These are phyloP conservation scores for Chlorops oryzae DNA, from an alignment of 1,140 invertebrate species.

Conservation along the genomic window DNA sequence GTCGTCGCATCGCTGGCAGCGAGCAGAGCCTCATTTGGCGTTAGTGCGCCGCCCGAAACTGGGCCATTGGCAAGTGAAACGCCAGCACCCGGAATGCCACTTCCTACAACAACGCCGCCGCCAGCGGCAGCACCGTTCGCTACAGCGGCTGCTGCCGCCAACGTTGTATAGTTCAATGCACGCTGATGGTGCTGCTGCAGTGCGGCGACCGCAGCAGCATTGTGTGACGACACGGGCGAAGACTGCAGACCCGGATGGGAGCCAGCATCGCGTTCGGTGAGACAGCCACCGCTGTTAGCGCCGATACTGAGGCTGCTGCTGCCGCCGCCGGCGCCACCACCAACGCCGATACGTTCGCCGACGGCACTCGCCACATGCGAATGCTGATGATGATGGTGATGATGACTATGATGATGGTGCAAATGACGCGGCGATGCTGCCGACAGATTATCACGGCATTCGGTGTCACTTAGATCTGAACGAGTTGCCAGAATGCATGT, in stretches of 20 bases:
- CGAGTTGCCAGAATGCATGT: constrained; percentile 48
- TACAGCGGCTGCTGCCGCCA: constrained; percentile 53
- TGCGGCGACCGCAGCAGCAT: constrained; percentile 24
- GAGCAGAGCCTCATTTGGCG: constrained; percentile 33
- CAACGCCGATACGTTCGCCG: constrained; percentile 15
- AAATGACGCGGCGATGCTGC: constrained; percentile 28
- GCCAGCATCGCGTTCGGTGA: constrained; percentile 10
- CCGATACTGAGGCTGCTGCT: background rate
- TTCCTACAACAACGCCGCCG: constrained; percentile 45
- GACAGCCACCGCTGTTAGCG: background rate
- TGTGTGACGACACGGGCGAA: constrained; percentile 53
- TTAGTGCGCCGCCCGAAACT: constrained; percentile 21
- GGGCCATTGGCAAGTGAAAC: background rate
- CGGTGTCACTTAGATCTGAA: constrained; percentile 45
- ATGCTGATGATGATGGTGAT: constrained; percentile 23
- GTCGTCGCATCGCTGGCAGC: constrained; percentile 42
- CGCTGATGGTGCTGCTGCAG: constrained; percentile 55
- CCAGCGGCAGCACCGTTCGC: constrained; percentile 46
- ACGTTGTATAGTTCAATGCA: constrained; percentile 66
- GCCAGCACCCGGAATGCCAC: background rate
- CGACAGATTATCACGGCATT: constrained; percentile 46
- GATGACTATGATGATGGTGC: constrained; percentile 31
- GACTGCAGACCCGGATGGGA: constrained; percentile 52
- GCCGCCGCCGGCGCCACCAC: constrained; percentile 19
- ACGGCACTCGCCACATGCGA: constrained; percentile 23